These are phyloP conservation scores for Rotaria macrura DNA, from an alignment of 2,888 invertebrate species.

Conservation along the genomic window DNA sequence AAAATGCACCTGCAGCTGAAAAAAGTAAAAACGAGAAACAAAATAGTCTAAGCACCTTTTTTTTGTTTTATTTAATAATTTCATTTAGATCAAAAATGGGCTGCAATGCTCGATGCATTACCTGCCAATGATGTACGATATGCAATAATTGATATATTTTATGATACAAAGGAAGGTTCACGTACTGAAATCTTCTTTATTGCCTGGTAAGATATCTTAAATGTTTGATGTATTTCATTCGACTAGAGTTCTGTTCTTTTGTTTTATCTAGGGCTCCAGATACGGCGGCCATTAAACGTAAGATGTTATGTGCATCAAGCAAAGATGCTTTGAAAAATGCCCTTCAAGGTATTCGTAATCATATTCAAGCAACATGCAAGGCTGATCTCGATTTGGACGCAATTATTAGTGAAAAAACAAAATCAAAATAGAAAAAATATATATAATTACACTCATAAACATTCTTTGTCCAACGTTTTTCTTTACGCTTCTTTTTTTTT, in stretches of 20 bases:
- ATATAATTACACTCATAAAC: not conserved
- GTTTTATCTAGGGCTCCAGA: conserved; percentile 27
- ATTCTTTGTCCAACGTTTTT: not conserved
- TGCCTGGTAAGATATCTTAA: not conserved
- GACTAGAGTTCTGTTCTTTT: not conserved
- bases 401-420: conserved; percentile 8
- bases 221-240: not conserved
- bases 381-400: conserved; percentile 31
- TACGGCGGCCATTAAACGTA: conserved; percentile 31
- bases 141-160: conserved; percentile 33
- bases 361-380: conserved; percentile 33
- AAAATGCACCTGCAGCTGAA: conserved; percentile 18
- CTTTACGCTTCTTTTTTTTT: not conserved
- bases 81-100: conserved; percentile 25
- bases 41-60: not conserved
- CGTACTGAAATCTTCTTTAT: conserved; percentile 33
- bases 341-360: conserved; percentile 31
- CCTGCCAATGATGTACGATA: conserved; percentile 33
- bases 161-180: conserved; percentile 30
- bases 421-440: conserved; percentile 18
- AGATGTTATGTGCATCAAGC: conserved; percentile 34
- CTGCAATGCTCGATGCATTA: conserved; percentile 29
- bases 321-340: conserved; percentile 33
- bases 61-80: not conserved
- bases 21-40: not conserved